Evolutionary conservation across 2,888 invertebrate species (phyloP).

Genomic region (Flabesymbios commensalis): DNA sequence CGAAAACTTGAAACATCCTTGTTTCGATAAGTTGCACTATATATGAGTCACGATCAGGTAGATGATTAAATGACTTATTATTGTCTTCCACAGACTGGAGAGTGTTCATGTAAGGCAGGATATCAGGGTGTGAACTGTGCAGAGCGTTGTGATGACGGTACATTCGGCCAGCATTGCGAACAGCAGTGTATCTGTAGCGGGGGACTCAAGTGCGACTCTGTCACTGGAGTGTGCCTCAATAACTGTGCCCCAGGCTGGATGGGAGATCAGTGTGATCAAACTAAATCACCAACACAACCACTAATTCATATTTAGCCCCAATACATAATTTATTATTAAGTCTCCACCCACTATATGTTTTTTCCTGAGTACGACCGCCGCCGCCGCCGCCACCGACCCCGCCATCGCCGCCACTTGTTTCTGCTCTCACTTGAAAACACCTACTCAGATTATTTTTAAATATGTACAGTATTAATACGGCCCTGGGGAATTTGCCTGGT

Average conservation of each 20-base stretch:
- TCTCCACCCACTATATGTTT: too few relatives aligned
- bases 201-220: slow-evolving; percentile 50
- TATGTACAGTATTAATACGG: too few relatives aligned
- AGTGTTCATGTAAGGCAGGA: slow-evolving; percentile 69
- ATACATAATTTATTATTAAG: too few relatives aligned
- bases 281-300: too few relatives aligned
- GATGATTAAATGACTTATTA: not conserved
- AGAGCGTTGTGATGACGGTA: slow-evolving; percentile 50
- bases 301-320: too few relatives aligned
- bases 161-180: slow-evolving; percentile 51
- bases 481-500: too few relatives aligned
- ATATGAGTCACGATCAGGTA: not conserved
- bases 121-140: slow-evolving; percentile 61
- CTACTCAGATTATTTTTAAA: too few relatives aligned
- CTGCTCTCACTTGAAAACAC: too few relatives aligned
- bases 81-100: slow-evolving; percentile 69
- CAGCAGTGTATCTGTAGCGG: slow-evolving; percentile 47
- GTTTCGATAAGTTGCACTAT: not conserved
- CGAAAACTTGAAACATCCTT: not conserved
- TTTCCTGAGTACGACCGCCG: too few relatives aligned
- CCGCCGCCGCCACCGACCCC: too few relatives aligned
- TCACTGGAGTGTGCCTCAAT: slow-evolving; percentile 51
- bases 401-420: too few relatives aligned
- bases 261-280: slow-evolving; percentile 52
- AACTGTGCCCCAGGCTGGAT: slow-evolving; percentile 56